phyloP scores from a whole-genome alignment of 1,140 invertebrate species.

The Himalopsyche phryganea region DNA sequence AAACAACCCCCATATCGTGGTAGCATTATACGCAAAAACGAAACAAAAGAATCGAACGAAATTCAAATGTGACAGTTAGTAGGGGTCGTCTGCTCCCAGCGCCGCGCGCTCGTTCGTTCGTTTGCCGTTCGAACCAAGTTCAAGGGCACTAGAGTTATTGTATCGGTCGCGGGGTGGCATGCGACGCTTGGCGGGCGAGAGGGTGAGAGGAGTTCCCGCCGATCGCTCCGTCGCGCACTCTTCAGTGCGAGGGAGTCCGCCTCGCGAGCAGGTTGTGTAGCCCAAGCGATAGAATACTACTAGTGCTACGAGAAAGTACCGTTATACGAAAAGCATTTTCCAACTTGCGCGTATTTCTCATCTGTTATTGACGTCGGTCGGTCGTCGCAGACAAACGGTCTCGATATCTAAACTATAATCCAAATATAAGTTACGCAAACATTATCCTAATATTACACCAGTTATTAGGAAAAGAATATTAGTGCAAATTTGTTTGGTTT shows the following conservation, averaged over 20 bases:
- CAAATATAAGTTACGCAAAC: no score
- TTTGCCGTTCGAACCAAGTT: slow-evolving; percentile 60
- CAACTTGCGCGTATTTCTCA: slow-evolving; percentile 15
- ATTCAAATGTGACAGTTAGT: slow-evolving; percentile 15
- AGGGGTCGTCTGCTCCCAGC: slow-evolving; percentile 19
- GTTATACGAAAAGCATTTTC: slow-evolving; percentile 21
- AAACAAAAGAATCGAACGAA: slow-evolving; percentile 18
- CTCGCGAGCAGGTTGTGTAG: slow-evolving; percentile 53
- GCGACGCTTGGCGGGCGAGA: slow-evolving; percentile 45
- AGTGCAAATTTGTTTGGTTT: no score
- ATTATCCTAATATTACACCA: no score
- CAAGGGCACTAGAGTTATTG: slow-evolving; percentile 60
- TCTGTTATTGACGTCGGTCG: slow-evolving; percentile 12
- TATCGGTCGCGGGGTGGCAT: slow-evolving; percentile 53
- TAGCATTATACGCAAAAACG: background rate
- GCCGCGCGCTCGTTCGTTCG: slow-evolving; percentile 28
- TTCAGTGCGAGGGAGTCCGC: slow-evolving; percentile 52
- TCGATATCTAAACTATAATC: no score
- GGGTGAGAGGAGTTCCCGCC: slow-evolving; percentile 44
- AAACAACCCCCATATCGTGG: background rate
- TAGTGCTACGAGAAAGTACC: slow-evolving; percentile 15
- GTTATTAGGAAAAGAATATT: no score
- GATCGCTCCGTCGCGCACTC: slow-evolving; percentile 53
- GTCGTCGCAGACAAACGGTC: slow-evolving; percentile 6
- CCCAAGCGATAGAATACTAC: slow-evolving; percentile 43